A percentile compares a stretch with the other conserved stretches of the same genome.
phyloP scores from a whole-genome alignment of 1,140 invertebrate genomes.

The Melitaea cinxia region DNA sequence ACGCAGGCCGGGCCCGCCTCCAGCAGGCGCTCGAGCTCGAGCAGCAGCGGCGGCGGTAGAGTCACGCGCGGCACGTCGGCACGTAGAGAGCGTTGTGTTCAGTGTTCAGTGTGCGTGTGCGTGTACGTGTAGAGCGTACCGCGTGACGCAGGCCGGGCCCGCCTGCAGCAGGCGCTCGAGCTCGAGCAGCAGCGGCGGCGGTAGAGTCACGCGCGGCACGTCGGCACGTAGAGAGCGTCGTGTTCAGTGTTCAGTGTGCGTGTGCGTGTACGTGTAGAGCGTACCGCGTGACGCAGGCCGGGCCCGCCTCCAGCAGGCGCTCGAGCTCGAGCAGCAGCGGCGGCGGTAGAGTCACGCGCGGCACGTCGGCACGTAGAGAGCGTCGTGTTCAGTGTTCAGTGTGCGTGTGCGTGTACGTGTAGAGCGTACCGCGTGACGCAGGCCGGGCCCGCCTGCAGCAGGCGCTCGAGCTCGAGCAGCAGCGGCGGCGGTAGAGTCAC shows the following conservation, averaged over 20 bases:
- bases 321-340: no score
- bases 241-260: neutral
- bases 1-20: neutral
- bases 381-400: neutral
- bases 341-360: no score
- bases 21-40: no score
- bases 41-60: no score
- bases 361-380: no score
- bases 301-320: neutral
- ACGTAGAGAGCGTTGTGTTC: no score
- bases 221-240: no score
- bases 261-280: neutral
- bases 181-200: no score
- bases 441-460: conserved; percentile 79
- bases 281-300: neutral
- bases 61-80: no score
- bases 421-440: conserved; percentile 25
- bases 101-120: neutral
- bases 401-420: neutral
- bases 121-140: neutral
- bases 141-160: neutral
- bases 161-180: no score
- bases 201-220: no score
- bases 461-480: conserved; percentile 84
- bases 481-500: conserved; percentile 86